Evolutionary conservation across 2,888 invertebrate species (phyloP), one percentile per base, ranked within the genome.

Genomic region (Plagodis dolabraria): DNA sequence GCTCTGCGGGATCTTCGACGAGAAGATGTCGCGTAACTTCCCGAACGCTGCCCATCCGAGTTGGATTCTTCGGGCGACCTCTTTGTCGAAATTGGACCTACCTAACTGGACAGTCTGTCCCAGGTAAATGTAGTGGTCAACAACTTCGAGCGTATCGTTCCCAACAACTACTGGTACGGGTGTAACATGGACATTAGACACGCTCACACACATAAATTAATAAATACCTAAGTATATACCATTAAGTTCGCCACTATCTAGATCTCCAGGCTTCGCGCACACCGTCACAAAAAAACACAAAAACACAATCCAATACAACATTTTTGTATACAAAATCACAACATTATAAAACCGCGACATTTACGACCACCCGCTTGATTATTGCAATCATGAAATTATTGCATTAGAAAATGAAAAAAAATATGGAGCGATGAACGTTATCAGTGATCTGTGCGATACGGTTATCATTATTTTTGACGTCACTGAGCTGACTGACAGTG

Each of bases 341-440:
- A 73, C 67, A 62, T 75, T 67, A 59, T 70, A 48, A 61, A 63
- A 65, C 34, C 12, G 61, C 50, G 53, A 53, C 58, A 63, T 62
- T 40, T 53, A 40, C 44, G 48, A 46, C 51, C 56, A 67, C 35
- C 54, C 38, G 33, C 55, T 49, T 45, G 49, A 68, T 57, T 53
- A 64, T 66, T 71, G 60, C 70, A 67, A 64, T 65, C 68, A 76
- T 76, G n/a, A n/a, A n/a, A n/a, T n/a, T n/a, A n/a, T n/a, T n/a
- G n/a, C n/a, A 73, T 79, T 79, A 70, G 53, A 63, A 69, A 73
- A 76, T 73, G 74, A 67, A 77, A 73, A 77, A 73, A 75, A 81
- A 83, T 79, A 81, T 75, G 65, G 74, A 71, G 70, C 67, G 69
- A 64, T 79, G 86, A 86, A 87, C 58, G 74, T 77, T 89, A 89